A percentile compares a stretch with the other conserved stretches of the same genome.
phyloP scores from a whole-genome alignment of 1,140 invertebrate species.

The Diachasmimorpha longicaudata region DNA sequence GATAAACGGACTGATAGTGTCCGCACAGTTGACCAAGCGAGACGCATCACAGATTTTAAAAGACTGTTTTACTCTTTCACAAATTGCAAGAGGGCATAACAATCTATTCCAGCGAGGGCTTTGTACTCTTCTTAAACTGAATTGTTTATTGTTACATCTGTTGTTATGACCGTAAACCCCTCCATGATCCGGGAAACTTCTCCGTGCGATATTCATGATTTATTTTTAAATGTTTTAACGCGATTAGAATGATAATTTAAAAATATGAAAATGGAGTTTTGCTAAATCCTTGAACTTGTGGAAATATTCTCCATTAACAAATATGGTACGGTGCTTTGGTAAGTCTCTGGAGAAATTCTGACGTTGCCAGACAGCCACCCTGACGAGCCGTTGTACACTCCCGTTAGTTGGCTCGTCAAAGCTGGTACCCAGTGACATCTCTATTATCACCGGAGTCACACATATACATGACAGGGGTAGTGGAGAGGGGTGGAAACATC shows the following conservation, averaged over 20 bases:
- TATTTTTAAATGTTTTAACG: too few species aligned
- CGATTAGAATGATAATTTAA: too few species aligned
- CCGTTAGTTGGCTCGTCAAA: conserved; percentile 59
- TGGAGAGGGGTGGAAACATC: conserved; percentile 16
- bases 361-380: conserved; percentile 37
- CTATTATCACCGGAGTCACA: conserved; percentile 53
- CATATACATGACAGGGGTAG: conserved; percentile 12
- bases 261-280: too few species aligned
- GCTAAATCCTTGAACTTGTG: too few species aligned
- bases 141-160: too few species aligned
- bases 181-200: too few species aligned
- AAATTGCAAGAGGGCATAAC: neutral
- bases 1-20: conserved; percentile 16
- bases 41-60: conserved; percentile 25
- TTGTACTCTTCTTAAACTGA: too few species aligned
- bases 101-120: neutral
- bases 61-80: conserved; percentile 41
- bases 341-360: conserved; percentile 44
- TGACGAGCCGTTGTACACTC: conserved; percentile 37
- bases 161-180: too few species aligned
- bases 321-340: too few species aligned
- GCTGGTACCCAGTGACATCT: conserved; percentile 60
- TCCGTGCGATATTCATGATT: too few species aligned
- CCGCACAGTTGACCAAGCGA: neutral
- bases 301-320: neutral